Evolutionary conservation across 2,113 vertebrate genomes (phyloP).

Genomic region (Chroicocephalus ridibundus): DNA sequence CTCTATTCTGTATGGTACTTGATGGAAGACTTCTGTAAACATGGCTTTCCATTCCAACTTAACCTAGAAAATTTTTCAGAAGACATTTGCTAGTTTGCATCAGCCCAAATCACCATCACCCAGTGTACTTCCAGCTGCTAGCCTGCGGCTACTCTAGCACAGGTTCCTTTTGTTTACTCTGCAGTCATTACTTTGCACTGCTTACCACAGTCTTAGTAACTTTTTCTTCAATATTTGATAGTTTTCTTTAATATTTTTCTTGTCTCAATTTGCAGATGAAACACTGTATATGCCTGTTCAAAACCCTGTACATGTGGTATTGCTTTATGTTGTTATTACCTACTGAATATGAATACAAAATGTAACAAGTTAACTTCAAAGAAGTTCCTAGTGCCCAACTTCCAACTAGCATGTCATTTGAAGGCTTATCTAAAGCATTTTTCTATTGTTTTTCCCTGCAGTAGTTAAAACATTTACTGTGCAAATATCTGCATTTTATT

Average conservation of each 20-base stretch:
- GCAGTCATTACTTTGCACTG: background rate
- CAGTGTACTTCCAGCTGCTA: background rate
- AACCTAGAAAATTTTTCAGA: background rate
- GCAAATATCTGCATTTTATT: background rate
- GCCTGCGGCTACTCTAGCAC: background rate
- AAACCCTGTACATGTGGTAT: background rate
- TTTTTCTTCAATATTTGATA: background rate
- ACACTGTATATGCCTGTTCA: background rate
- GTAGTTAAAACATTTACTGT: background rate
- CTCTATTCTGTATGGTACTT: background rate
- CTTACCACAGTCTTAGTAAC: background rate
- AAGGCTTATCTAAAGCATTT: background rate
- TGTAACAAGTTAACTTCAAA: background rate
- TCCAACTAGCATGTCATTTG: background rate
- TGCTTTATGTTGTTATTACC: background rate
- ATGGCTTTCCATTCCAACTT: background rate
- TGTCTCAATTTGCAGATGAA: background rate
- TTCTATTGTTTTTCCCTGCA: background rate
- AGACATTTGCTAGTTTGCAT: background rate
- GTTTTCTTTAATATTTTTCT: background rate
- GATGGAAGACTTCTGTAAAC: background rate
- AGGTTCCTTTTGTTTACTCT: background rate
- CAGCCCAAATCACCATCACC: background rate
- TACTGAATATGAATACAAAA: background rate
- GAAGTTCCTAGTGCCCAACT: background rate